phyloP scores from a whole-genome alignment of 2,113 vertebrate genomes.

The Salminus brasiliensis region DNA sequence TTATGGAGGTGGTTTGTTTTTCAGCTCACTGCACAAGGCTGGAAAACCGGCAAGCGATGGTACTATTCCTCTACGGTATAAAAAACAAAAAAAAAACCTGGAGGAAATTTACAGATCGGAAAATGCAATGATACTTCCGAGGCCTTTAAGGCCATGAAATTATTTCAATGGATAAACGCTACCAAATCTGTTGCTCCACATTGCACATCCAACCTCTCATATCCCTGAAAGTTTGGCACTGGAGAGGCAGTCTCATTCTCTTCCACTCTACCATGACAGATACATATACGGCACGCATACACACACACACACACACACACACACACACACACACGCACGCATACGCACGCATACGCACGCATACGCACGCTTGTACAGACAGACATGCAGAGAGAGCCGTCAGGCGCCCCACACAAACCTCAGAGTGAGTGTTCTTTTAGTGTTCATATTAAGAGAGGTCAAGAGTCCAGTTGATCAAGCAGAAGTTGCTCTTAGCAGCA shows the following conservation, averaged over 20 bases:
- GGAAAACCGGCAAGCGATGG: background rate
- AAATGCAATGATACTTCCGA: background rate
- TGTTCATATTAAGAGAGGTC: constrained; percentile 16
- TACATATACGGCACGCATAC: background rate
- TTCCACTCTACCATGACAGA: background rate
- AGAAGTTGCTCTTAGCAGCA: constrained; percentile 17
- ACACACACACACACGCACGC: too few relatives aligned
- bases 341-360: too few relatives aligned
- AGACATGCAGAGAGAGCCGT: background rate
- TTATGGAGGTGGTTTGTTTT: background rate
- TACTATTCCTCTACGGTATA: background rate
- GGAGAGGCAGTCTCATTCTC: background rate
- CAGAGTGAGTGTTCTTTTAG: background rate
- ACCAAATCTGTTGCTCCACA: background rate
- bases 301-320: too few relatives aligned
- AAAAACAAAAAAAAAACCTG: too few relatives aligned
- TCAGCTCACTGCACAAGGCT: background rate
- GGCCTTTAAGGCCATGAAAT: background rate
- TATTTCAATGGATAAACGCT: background rate
- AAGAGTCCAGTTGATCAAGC: constrained; percentile 15
- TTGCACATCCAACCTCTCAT: background rate
- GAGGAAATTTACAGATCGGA: constrained; percentile 11
- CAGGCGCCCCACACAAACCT: background rate
- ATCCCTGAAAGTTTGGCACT: constrained; percentile 31
- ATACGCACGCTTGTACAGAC: too few relatives aligned